phyloP scores from a whole-genome alignment of 2,888 invertebrate species.

The Euproctis similis region DNA sequence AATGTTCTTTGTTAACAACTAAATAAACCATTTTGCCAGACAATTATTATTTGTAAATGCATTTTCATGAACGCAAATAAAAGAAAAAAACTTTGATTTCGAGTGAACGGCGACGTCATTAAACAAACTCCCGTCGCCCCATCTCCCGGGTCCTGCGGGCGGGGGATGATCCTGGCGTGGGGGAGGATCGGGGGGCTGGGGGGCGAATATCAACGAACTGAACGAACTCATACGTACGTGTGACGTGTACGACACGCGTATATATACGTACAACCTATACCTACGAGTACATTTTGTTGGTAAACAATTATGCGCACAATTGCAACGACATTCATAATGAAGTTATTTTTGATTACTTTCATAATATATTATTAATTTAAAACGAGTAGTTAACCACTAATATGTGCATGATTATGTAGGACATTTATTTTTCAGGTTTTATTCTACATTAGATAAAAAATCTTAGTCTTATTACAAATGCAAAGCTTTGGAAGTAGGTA shows the following conservation, averaged over 20 bases:
- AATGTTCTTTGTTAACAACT: too few relatives aligned
- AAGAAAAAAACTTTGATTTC: constrained; percentile 52
- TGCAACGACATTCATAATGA: constrained; percentile 23
- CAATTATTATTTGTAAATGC: constrained; percentile 28
- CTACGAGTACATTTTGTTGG: constrained; percentile 68
- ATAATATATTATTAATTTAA: too few relatives aligned
- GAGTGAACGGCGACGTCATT: constrained; percentile 65
- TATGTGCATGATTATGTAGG: too few relatives aligned
- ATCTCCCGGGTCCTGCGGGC: constrained; percentile 47
- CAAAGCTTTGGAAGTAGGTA: too few relatives aligned
- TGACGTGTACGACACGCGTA: constrained; percentile 49
- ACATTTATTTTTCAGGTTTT: too few relatives aligned
- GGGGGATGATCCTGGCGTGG: constrained; percentile 39
- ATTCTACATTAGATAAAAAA: too few relatives aligned
- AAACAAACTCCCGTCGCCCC: constrained; percentile 49
- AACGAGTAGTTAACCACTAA: too few relatives aligned
- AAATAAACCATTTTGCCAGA: constrained; percentile 23
- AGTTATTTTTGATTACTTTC: too few relatives aligned
- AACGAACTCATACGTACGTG: constrained; percentile 63
- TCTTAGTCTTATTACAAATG: too few relatives aligned
- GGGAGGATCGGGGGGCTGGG: constrained; percentile 30
- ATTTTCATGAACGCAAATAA: constrained; percentile 25
- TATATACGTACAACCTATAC: too few relatives aligned
- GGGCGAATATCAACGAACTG: constrained; percentile 65
- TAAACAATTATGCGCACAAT: constrained; percentile 63